Conservation (phyloP, 2,113 vertebrate species). For the Trogon surrucura region DNA sequence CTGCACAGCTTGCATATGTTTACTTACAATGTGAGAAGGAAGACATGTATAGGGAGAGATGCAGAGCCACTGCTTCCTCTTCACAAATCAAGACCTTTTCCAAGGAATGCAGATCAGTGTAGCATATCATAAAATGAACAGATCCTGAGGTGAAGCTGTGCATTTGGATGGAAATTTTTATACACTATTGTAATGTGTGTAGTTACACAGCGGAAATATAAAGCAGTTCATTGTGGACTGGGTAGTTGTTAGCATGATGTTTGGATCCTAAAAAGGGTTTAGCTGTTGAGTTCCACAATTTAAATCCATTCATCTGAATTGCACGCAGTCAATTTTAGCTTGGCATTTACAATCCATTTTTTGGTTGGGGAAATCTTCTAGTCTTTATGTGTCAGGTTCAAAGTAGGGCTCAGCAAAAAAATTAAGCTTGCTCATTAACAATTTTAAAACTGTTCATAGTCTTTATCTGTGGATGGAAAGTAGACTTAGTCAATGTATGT, state of each 20-base stretch:
- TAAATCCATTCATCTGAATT: neutral
- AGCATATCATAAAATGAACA: neutral
- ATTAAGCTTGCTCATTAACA: neutral
- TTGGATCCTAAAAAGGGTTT: neutral
- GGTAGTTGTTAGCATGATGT: neutral
- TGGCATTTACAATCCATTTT: neutral
- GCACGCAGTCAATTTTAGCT: neutral
- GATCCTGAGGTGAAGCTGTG: neutral
- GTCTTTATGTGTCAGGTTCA: neutral
- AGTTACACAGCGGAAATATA: neutral
- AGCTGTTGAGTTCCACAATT: neutral
- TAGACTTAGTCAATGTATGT: neutral
- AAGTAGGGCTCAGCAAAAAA: neutral
- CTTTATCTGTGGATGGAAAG: neutral
- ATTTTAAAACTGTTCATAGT: neutral
- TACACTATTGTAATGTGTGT: neutral
- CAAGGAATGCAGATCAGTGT: neutral
- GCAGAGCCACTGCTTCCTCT: neutral
- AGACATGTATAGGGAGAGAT: neutral
- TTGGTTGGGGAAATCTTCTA: neutral
- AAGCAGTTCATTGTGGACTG: neutral
- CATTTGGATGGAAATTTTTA: neutral
- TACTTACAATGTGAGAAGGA: neutral
- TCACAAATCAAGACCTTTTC: neutral
- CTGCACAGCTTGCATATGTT: neutral